Evolutionary conservation across 1,140 invertebrate species (phyloP).

Genomic region (Drosophila grimshawi): DNA sequence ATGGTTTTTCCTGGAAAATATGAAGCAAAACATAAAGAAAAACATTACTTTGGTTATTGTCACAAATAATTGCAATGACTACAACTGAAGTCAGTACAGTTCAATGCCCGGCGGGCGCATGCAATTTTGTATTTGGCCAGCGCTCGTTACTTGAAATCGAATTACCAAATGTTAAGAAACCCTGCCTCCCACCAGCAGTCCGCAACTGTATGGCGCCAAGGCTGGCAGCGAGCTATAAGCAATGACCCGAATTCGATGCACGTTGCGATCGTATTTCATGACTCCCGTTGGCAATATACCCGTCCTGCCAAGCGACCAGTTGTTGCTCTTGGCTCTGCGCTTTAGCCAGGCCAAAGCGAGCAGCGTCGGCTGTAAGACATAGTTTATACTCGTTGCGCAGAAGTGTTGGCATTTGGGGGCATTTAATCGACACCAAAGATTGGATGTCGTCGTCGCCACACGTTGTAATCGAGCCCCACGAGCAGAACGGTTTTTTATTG

Average conservation of each 20-base stretch:
- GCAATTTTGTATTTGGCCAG: slow-evolving; percentile 55
- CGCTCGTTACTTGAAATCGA: slow-evolving; percentile 64
- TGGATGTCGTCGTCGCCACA: slow-evolving; percentile 15
- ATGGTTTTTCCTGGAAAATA: slow-evolving; percentile 49
- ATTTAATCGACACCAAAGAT: slow-evolving; percentile 59
- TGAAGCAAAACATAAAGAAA: slow-evolving; percentile 40
- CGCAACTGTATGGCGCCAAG: slow-evolving; percentile 20
- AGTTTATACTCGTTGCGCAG: neutral
- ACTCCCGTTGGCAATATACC: slow-evolving; percentile 10
- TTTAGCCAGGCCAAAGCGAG: slow-evolving; percentile 3
- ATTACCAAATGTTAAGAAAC: slow-evolving; percentile 67
- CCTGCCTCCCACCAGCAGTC: slow-evolving; percentile 16
- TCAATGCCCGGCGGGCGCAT: slow-evolving; percentile 61
- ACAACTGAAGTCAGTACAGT: slow-evolving; percentile 32
- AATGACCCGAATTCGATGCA: slow-evolving; percentile 80
- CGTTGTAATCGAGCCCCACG: slow-evolving; percentile 56
- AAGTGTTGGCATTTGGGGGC: slow-evolving; percentile 60
- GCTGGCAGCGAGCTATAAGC: slow-evolving; percentile 25
- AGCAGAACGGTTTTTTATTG: slow-evolving; percentile 54
- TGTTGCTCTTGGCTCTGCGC: slow-evolving; percentile 1
- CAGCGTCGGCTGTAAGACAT: neutral
- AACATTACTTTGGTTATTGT: slow-evolving; percentile 49
- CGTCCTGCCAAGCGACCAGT: slow-evolving; percentile 7
- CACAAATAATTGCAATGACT: slow-evolving; percentile 27
- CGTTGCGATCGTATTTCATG: slow-evolving; percentile 69